These are phyloP conservation scores for Phylloscopus trochiloides DNA, from an alignment of 2,113 vertebrate species.

Conservation along the genomic window DNA sequence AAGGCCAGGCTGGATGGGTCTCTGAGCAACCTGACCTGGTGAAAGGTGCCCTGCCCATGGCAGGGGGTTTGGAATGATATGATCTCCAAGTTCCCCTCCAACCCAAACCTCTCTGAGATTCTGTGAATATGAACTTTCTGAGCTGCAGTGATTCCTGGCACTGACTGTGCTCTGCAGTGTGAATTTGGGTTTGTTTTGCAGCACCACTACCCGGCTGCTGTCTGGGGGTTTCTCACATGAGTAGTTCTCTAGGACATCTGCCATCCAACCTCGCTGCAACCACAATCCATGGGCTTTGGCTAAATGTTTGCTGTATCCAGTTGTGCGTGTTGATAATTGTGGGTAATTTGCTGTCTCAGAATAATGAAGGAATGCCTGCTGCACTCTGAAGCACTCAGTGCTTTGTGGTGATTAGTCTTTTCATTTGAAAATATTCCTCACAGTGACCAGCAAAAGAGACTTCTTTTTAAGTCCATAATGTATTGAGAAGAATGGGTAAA, in stretches of 20 bases:
- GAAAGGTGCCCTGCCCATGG: background rate
- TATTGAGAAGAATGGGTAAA: background rate
- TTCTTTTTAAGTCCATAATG: background rate
- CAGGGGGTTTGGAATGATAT: accelerated
- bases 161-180: background rate
- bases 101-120: background rate
- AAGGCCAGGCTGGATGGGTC: background rate
- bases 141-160: background rate
- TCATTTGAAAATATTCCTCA: background rate
- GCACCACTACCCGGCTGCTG: background rate
- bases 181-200: background rate
- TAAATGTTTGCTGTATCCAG: conserved; percentile 43
- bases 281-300: background rate
- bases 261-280: background rate
- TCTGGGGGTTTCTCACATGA: conserved; percentile 22
- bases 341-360: conserved; percentile 33
- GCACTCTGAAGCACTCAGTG: background rate
- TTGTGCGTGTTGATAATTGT: conserved; percentile 38
- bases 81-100: background rate
- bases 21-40: background rate
- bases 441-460: background rate
- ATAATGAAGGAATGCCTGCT: conserved; percentile 30
- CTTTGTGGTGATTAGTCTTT: conserved; percentile 1
- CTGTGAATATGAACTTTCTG: background rate
- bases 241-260: background rate